phyloP scores from a whole-genome alignment of 2,888 invertebrate genomes.

The Sylvicola fuscatus region DNA sequence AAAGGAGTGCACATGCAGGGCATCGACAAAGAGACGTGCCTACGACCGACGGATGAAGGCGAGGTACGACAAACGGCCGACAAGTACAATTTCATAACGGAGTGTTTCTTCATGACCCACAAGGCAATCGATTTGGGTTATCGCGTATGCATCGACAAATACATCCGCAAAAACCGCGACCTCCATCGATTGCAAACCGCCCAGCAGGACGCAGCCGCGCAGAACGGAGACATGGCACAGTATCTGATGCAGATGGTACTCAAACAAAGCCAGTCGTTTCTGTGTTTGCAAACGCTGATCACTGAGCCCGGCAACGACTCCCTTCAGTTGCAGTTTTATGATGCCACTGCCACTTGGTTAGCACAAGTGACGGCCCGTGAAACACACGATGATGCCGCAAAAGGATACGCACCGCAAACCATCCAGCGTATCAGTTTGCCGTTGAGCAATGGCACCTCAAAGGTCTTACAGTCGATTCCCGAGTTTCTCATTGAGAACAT shows the following conservation, averaged over 20 bases:
- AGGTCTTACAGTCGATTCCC: constrained; percentile 54
- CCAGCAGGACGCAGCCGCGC: constrained; percentile 41
- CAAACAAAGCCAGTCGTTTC: constrained; percentile 40
- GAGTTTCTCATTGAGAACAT: constrained; percentile 81
- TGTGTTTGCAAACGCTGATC: constrained; percentile 53
- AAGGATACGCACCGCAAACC: constrained; percentile 38
- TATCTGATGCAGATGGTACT: constrained; percentile 41
- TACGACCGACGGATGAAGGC: constrained; percentile 44
- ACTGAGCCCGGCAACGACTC: constrained; percentile 52
- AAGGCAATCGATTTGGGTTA: constrained; percentile 62
- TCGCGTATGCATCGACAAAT: constrained; percentile 43
- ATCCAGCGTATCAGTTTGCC: constrained; percentile 38
- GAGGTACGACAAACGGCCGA: constrained; percentile 33
- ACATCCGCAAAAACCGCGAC: constrained; percentile 42
- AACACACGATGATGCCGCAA: constrained; percentile 12
- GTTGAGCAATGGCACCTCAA: constrained; percentile 38
- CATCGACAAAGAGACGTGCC: constrained; percentile 54
- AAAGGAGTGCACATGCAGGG: constrained; percentile 51
- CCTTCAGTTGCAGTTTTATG: constrained; percentile 51
- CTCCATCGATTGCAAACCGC: constrained; percentile 54
- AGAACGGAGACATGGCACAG: constrained; percentile 37
- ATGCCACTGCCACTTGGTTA: constrained; percentile 69
- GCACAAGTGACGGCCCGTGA: constrained; percentile 51
- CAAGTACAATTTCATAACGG: constrained; percentile 65
- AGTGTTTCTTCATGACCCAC: constrained; percentile 82